Base-by-base conservation (phyloP, 2,888 invertebrate species). In the Diaprepes abbreviatus region DNA sequence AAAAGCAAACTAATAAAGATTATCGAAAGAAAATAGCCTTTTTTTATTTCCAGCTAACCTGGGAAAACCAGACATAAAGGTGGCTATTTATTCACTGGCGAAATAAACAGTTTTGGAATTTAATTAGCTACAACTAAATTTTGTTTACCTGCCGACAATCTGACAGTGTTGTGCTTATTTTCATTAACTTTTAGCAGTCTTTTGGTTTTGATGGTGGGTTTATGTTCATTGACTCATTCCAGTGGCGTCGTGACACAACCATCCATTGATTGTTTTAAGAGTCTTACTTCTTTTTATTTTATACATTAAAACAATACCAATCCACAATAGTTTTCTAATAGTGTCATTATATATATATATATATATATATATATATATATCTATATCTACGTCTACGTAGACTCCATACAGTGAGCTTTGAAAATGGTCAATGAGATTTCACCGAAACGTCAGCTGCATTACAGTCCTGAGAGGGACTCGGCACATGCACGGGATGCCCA, bases 1-100 rank as follows among this genome's bases (percentile, higher is more conserved):
- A 48, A 52, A 63, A 21, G 31, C 28, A 54, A 63, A 54, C 35
- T 35, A 38, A 40, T 63, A 54, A 63, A 43, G 31, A 54, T 52
- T 63, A 54, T 43, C 38, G 16, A 28, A 52, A 21, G 21, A 43
- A 43, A 43, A 28, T 38, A 50, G 10, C 12, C 17, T 38, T 63
- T 63, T 45, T 45, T 62, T 50, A 19, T 31, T 21, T 31, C 57
- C 21, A 38, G 36, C 50, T 6, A 50, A 33, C 38, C 4, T 38
- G 63, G 63, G 40, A 63, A 63, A 63, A 63, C 63, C 63, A 52
- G 38, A 40, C 33, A 9, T 10, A 24, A 7, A 12, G 24, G 24
- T 12, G 45, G 12, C 45, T 45, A 21, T 45, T 45, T 21, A 24
- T 21, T 45, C 12, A 21, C 45, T 45, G 45, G 19, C 12, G 45